These are phyloP conservation scores for Drosophila persimilis DNA, from an alignment of 1,140 invertebrate genomes.

Conservation along the genomic window DNA sequence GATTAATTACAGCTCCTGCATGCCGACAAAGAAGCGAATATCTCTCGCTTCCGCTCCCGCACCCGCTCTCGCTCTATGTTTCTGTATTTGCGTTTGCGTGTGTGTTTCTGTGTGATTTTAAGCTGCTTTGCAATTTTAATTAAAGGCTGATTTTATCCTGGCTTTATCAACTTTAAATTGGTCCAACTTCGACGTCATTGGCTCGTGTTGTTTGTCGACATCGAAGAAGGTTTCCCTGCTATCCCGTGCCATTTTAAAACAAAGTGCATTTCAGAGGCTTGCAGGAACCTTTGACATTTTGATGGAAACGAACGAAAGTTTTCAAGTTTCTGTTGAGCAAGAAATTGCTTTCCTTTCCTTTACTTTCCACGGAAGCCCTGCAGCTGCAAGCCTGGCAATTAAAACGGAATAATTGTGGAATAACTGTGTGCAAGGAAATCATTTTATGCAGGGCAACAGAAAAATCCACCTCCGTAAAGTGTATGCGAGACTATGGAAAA, in stretches of 20 bases:
- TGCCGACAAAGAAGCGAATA: slow-evolving; percentile 10
- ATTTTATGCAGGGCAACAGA: not conserved
- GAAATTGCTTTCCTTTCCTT: slow-evolving; percentile 47
- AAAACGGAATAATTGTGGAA: slow-evolving; percentile 34
- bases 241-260: slow-evolving; percentile 3
- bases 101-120: slow-evolving; percentile 34
- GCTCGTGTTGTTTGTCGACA: too few species aligned
- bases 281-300: slow-evolving; percentile 42
- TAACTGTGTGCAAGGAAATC: slow-evolving; percentile 14
- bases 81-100: not conserved
- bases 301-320: slow-evolving; percentile 19
- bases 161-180: slow-evolving; percentile 34
- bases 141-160: slow-evolving; percentile 42
- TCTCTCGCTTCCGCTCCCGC: not conserved
- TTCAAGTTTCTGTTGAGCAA: slow-evolving; percentile 44
- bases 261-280: slow-evolving; percentile 45
- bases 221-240: not conserved
- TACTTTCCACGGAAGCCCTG: slow-evolving; percentile 27
- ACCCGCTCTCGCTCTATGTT: not conserved
- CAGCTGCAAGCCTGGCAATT: slow-evolving; percentile 35
- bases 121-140: slow-evolving; percentile 69
- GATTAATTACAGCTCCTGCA: slow-evolving; percentile 47
- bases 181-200: slow-evolving; percentile 14
- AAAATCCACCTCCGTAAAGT: not conserved
- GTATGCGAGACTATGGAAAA: slow-evolving; percentile 9